phyloP scores from a whole-genome alignment of 1,140 invertebrate genomes.

The Phenacoccus solenopsis region DNA sequence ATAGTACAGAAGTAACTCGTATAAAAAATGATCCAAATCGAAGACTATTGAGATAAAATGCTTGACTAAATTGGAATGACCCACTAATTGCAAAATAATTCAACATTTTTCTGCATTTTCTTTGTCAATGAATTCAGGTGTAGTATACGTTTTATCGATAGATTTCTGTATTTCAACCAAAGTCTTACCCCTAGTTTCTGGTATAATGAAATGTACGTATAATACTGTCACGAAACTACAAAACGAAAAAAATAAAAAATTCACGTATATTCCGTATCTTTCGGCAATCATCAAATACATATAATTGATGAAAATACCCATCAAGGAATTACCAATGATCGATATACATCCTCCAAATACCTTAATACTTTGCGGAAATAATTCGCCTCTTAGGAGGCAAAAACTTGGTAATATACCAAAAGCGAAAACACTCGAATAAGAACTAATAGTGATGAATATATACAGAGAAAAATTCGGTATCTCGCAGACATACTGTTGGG shows the following conservation, averaged over 20 bases:
- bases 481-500: slow-evolving; percentile 33
- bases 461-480: slow-evolving; percentile 34
- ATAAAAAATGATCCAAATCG: too few relatives aligned
- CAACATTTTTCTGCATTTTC: too few relatives aligned
- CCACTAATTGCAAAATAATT: too few relatives aligned
- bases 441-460: slow-evolving; percentile 40
- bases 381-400: slow-evolving; percentile 46
- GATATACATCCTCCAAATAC: slow-evolving; percentile 38
- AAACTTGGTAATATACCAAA: slow-evolving; percentile 42
- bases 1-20: too few relatives aligned
- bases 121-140: too few relatives aligned
- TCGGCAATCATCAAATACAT: slow-evolving; percentile 48
- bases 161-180: slow-evolving; percentile 55
- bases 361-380: slow-evolving; percentile 48
- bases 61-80: too few relatives aligned
- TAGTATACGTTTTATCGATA: not conserved
- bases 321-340: slow-evolving; percentile 34
- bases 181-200: slow-evolving; percentile 69
- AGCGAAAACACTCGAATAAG: slow-evolving; percentile 43
- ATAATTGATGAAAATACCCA: slow-evolving; percentile 58
- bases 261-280: slow-evolving; percentile 48
- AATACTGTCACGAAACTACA: slow-evolving; percentile 45
- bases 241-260: slow-evolving; percentile 66
- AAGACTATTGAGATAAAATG: too few relatives aligned
- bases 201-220: slow-evolving; percentile 50